Base-by-base conservation (phyloP, 1,140 invertebrate species). In the Drosophila ananassae region DNA sequence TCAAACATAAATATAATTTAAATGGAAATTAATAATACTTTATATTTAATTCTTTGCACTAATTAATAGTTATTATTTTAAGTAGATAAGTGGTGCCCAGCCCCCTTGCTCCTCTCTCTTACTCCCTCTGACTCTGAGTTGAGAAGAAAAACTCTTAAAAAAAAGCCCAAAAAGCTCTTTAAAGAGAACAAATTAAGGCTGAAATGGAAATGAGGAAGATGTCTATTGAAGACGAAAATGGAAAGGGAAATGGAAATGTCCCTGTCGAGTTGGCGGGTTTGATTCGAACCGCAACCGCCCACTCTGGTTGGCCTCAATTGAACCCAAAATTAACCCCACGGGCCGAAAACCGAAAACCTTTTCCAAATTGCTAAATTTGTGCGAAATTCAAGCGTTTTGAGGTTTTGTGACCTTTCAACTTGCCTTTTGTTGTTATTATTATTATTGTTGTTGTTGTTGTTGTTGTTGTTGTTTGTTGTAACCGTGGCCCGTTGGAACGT, bases 361-460 rank as follows among this genome's bases (percentile, higher is more conserved):
- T 69, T 48, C 5, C 41, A 69, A 69, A 69, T 69, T 68, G 63
- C 34, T 50, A 50, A 47, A 69, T 68, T 69, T 69, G 41, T 44
- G 41, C 63, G 17, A 56, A 68, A 39, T 57, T 69, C 44, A 57
- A 69, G 64, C 67, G 64, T 57, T 71, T 57, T 57, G 67, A 69
- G 67, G 67, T 69, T 50, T 34, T 8, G 52, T 32, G 64, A 71
- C 67, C 67, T 69, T 69, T 69, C 22, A 44, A 64, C 7, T 47
- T 21, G 41, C 41, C 41, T 37, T 37, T 37, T 37, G 34, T 37
- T 37, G 34, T 12, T 28, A 6, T 28, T 28, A 5, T 6, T 28
- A 6, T 28, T 28, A 2, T 6, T 28, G 25, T 28, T 28, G 25
- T 17, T 17, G 25, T 28, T 28, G 1, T 32, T 28, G 25, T 6